Percentiles rank a stretch among this genome's conserved stretches.
Evolutionary conservation across 2,113 vertebrate genomes (phyloP).

Genomic region (Scopus umbretta): DNA sequence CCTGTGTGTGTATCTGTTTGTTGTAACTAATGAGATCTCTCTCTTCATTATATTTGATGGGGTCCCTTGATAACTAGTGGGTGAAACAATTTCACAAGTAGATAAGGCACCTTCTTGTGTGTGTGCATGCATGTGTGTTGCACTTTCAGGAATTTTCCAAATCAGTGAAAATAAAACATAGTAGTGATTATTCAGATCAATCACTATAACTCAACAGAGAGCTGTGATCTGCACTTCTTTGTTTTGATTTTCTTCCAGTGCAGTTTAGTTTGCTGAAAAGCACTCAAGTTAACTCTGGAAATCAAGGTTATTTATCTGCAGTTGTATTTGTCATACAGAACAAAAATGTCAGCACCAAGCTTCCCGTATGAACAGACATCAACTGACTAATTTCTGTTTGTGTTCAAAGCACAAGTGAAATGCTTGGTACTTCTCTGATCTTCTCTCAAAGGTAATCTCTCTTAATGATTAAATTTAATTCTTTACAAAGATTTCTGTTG

Average conservation of each 20-base stretch:
- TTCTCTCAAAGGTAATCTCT: background rate
- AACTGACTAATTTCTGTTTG: background rate
- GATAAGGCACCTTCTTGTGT: background rate
- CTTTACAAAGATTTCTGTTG: background rate
- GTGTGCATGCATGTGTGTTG: background rate
- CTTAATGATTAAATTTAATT: background rate
- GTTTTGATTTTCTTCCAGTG: background rate
- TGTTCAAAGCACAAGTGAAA: background rate
- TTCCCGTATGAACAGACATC: background rate
- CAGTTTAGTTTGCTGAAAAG: background rate
- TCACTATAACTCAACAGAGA: background rate
- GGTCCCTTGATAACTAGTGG: background rate
- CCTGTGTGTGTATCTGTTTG: background rate
- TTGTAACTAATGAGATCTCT: background rate
- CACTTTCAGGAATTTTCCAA: background rate
- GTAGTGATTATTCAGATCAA: background rate
- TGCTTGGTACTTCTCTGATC: background rate
- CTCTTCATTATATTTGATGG: background rate
- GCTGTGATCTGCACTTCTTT: background rate
- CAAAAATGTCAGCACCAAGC: background rate
- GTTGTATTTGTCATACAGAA: background rate
- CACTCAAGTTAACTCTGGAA: background rate
- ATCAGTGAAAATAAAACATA: background rate
- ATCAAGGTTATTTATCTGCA: background rate
- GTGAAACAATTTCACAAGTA: background rate